Conservation (phyloP, 2,888 invertebrate species). For the Himalopsyche tibetana region DNA sequence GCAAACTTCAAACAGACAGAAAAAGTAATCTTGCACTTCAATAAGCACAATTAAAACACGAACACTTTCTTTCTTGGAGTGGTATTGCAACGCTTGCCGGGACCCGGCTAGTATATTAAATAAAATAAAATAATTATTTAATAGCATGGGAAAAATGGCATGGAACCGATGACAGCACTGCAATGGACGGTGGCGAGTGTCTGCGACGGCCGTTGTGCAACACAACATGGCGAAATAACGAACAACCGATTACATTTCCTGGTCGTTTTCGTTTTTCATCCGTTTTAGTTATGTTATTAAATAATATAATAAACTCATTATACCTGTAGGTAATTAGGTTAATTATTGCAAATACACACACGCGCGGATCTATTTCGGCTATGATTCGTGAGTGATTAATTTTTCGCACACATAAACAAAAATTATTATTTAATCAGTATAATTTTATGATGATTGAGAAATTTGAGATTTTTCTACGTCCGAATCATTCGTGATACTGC, state of each 20-base stretch:
- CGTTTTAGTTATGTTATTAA: not conserved
- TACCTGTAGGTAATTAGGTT: not conserved
- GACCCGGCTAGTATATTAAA: too few relatives aligned
- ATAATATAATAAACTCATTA: slow-evolving; percentile 20
- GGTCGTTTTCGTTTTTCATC: slow-evolving; percentile 14
- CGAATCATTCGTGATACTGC: too few relatives aligned
- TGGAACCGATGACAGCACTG: not conserved
- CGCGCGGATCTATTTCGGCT: not conserved
- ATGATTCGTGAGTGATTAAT: not conserved
- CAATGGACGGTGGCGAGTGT: not conserved
- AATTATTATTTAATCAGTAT: not conserved
- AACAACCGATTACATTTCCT: not conserved
- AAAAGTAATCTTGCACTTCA: too few relatives aligned
- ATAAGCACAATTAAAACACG: too few relatives aligned
- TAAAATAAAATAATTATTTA: not conserved
- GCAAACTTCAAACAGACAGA: too few relatives aligned
- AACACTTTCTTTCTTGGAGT: too few relatives aligned
- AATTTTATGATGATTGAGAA: too few relatives aligned
- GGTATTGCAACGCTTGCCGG: too few relatives aligned
- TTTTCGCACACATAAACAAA: not conserved
- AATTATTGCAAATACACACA: not conserved
- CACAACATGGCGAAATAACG: not conserved
- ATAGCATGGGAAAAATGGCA: not conserved
- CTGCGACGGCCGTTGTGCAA: not conserved
- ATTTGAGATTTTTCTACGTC: too few relatives aligned